These are phyloP conservation scores for Bujurquina vittata DNA, from an alignment of 2,113 vertebrate species.

Conservation along the genomic window DNA sequence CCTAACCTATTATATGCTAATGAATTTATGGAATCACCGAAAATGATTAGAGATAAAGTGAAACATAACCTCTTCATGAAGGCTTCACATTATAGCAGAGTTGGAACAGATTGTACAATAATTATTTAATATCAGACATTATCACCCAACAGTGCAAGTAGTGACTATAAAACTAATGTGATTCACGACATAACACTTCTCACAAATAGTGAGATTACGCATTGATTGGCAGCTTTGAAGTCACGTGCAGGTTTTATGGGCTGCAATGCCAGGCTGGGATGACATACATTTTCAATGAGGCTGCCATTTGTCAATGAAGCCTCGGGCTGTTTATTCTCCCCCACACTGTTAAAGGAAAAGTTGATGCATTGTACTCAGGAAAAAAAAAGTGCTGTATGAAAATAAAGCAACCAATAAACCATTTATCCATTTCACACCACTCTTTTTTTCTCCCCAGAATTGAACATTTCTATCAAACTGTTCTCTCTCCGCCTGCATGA, in stretches of 20 bases:
- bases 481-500: neutral
- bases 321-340: neutral
- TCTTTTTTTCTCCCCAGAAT: neutral
- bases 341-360: neutral
- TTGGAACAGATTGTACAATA: neutral
- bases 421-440: neutral
- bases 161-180: neutral
- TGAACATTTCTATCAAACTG: neutral
- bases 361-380: slow-evolving; percentile 36
- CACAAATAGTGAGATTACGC: neutral
- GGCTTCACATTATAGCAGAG: neutral
- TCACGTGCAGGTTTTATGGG: neutral
- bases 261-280: neutral
- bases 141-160: neutral
- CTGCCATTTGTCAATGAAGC: neutral
- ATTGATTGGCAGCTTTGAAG: neutral
- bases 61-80: neutral
- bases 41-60: neutral
- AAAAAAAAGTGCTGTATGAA: slow-evolving; percentile 10
- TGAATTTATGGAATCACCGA: neutral
- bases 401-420: slow-evolving; percentile 40
- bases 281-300: neutral
- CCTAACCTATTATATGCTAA: neutral
- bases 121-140: neutral
- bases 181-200: neutral